Evolutionary conservation across 2,113 vertebrate genomes (phyloP), one percentile per base, ranked within the genome.

Genomic region (Cepphus grylle): DNA sequence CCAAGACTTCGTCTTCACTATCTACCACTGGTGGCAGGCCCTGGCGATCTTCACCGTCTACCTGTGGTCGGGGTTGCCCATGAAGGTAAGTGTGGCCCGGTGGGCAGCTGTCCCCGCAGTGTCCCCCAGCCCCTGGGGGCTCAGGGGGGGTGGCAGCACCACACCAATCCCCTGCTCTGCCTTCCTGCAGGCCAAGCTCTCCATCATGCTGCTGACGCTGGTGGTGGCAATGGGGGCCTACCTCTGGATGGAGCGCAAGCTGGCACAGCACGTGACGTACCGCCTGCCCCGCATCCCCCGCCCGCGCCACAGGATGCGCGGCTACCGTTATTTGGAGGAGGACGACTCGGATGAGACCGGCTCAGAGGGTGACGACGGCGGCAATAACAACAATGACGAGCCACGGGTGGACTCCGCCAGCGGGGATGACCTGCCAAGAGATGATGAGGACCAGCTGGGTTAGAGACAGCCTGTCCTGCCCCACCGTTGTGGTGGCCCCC

Each of bases 1-100:
- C 8, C 98, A 99, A 85, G 99, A 99, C 97, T 99, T 99, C 72
- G 95, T 99, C 90, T 99, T 99, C 97, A 99, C 99, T 92, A 99
- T 99, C 97, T 99, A 99, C 81, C 99, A 99, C 98, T 99, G 99
- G 99, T 99, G 98, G 97, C 99, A 99, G 95, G 99, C 99, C 8
- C 92, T 99, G 73, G 99, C 99, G 62, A 99, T 99, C 96, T 99
- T 99, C 53, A 90, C 97, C 0, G 99, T 99, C 49, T 99, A 99
- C 96, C 97, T 99, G 49, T 99, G 99, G 98, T 98, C 98, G 0
- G 71, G 96, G 22, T 62, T 99, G 55, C 98, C 99, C n/a, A 99
- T 99, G 99, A 99, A 99, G 99, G 99, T 99, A 63, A 98, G 81
- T 4, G 4, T 10, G 25, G 49, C 12, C 22, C 2, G 42, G 52